These are phyloP conservation scores for Bufotes viridis DNA, from an alignment of 2,797 vertebrate genomes.

Conservation along the genomic window DNA sequence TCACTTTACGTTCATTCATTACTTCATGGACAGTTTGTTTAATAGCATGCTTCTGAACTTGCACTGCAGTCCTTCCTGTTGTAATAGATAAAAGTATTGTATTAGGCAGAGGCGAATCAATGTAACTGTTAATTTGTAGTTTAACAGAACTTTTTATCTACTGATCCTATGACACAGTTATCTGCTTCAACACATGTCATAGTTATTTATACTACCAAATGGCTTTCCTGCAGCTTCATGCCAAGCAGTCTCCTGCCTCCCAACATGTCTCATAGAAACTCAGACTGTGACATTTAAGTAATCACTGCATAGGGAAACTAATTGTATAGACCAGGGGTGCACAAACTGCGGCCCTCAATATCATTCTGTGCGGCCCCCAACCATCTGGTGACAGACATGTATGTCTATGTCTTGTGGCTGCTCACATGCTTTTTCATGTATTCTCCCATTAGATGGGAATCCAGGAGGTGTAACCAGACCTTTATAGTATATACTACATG, in stretches of 20 bases:
- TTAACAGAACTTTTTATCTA: background rate
- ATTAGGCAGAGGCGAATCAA: background rate
- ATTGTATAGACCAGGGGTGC: too few species aligned
- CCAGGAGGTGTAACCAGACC: too few species aligned
- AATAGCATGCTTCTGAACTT: background rate
- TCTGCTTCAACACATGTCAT: conserved; percentile 17
- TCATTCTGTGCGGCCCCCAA: too few species aligned
- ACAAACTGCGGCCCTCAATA: too few species aligned
- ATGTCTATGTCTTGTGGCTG: too few species aligned
- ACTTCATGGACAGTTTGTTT: too few species aligned
- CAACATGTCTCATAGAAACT: conserved; percentile 1
- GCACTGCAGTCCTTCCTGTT: background rate
- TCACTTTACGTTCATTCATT: background rate
- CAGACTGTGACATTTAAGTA: conserved; percentile 7
- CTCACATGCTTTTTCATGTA: too few species aligned
- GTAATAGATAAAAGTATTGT: background rate
- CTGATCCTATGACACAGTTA: background rate
- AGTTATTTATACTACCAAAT: conserved; percentile 41
- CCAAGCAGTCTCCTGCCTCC: conserved; percentile 9
- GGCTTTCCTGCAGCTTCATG: conserved; percentile 8
- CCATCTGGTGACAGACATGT: too few species aligned
- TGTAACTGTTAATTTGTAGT: background rate
- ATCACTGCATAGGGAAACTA: background rate
- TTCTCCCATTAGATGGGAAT: too few species aligned
- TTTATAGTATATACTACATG: too few species aligned